Conservation (phyloP, 1,140 invertebrate genomes). For the Lepidurus packardi region DNA sequence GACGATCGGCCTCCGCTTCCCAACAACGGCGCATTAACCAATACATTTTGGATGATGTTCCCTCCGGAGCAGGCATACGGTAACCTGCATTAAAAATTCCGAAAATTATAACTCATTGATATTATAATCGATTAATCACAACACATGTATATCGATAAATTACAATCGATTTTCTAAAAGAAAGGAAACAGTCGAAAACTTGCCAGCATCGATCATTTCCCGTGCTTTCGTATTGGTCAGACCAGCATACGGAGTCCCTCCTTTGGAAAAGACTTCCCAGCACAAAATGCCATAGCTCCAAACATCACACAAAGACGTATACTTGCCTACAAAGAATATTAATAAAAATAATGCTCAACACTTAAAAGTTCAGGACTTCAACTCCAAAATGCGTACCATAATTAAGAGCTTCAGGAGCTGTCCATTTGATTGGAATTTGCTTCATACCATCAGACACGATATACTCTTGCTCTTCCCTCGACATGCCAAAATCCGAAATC, state of each 20-base stretch:
- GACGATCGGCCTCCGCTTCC: slow-evolving; percentile 83
- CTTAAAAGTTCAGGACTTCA: neutral
- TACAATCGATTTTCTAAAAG: neutral
- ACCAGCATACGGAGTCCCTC: slow-evolving; percentile 88
- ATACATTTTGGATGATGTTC: slow-evolving; percentile 82
- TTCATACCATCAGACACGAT: slow-evolving; percentile 96
- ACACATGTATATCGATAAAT: too few relatives aligned
- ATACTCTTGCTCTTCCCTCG: slow-evolving; percentile 93
- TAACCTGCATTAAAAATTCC: slow-evolving; percentile 59
- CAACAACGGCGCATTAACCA: slow-evolving; percentile 85
- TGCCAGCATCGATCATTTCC: slow-evolving; percentile 88
- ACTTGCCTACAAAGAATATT: slow-evolving; percentile 62
- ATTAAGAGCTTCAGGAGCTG: slow-evolving; percentile 90
- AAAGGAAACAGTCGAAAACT: slow-evolving; percentile 30
- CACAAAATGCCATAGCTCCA: slow-evolving; percentile 95
- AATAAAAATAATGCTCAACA: slow-evolving; percentile 24
- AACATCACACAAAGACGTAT: slow-evolving; percentile 95
- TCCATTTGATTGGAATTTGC: slow-evolving; percentile 98
- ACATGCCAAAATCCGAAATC: slow-evolving; percentile 98
- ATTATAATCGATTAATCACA: neutral
- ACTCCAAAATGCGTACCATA: slow-evolving; percentile 60
- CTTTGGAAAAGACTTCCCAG: slow-evolving; percentile 95
- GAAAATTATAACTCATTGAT: slow-evolving; percentile 4
- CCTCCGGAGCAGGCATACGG: slow-evolving; percentile 82
- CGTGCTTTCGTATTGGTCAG: slow-evolving; percentile 84